Conservation (phyloP, 92 coral and sea anemone genomes). For the Zoanthus gigantus region DNA sequence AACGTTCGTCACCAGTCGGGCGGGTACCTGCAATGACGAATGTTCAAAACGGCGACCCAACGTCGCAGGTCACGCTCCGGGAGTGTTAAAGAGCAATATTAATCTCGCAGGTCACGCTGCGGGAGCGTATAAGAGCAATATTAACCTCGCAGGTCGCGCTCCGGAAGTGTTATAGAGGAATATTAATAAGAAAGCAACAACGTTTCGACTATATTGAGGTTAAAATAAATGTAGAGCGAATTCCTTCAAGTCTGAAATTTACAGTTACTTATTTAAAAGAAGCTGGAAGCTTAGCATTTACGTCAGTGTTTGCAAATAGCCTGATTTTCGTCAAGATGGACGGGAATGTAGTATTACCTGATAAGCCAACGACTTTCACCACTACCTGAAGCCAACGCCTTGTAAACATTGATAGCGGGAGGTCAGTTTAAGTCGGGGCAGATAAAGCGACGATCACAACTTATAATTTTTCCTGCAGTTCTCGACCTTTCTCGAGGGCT, state of each 20-base stretch:
- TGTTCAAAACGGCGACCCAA: not conserved
- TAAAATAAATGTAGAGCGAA: not conserved
- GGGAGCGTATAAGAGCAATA: no score
- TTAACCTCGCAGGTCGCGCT: not conserved
- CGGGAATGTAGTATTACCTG: conserved; percentile 31
- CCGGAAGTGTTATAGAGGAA: no score
- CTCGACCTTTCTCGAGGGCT: not conserved
- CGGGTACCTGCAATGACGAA: not conserved
- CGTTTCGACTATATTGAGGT: not conserved
- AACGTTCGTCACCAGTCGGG: not conserved
- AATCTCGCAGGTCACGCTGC: not conserved
- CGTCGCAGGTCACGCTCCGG: not conserved
- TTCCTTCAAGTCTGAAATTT: not conserved
- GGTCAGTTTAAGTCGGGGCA: no score
- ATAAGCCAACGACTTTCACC: not conserved
- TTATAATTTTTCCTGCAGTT: not conserved
- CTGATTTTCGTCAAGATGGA: not conserved
- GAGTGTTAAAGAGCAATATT: not conserved
- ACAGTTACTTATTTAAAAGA: not conserved
- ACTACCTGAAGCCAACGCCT: conserved; percentile 5
- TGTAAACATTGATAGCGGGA: not conserved
- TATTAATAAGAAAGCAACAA: not conserved
- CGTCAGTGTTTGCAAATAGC: conserved; percentile 38
- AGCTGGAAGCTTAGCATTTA: not conserved
- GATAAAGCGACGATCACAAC: not conserved